Base-by-base conservation (phyloP, 2,113 vertebrate species). In the Haemorhous mexicanus region DNA sequence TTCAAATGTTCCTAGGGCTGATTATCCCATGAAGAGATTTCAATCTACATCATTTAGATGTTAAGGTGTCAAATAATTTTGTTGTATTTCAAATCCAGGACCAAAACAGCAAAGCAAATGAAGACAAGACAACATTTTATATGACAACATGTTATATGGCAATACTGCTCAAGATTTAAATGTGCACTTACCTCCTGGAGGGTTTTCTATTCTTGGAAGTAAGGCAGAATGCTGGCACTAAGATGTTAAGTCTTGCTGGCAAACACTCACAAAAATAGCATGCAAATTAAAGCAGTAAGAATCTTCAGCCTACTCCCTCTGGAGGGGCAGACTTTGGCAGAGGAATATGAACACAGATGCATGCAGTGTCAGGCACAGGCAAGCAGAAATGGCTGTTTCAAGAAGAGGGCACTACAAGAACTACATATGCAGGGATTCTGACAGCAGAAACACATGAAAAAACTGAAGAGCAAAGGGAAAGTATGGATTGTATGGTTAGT, bases 31-130 rank as follows among this genome's bases (percentile, higher is more conserved):
- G 39, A 82, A 94, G 87, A 74, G 27, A 83, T 77, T 87, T 76
- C 43, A 35, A 43, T 37, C 49, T 43, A 63, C 21, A 61, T 56
- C 9, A 49, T 41, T 89, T 47, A 62, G 67, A 62, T 64, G 83
- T 70, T 81, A 39, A 39, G 11, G 62, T 52, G 41, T 70, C 41
- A 92, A 84, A 79, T 78, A 7, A 66, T 79, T 89, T 81, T 43
- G 37, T 35, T 59, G 52, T 50, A 87, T 72, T 81, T 91, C 11
- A 77, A 91, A 93, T 47, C 43, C 85, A 87, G 47, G 69, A 80
- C 30, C 53, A 53, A 95, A 95, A 95, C 87, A 93, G 91, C 92
- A 96, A 97, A 96, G 90, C 93, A 90, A 91, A 93, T 84, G 90
- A 95, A 84, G 89, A 87, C 44, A 56, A 50, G 32, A 88, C 5